phyloP scores from a whole-genome alignment of 2,797 vertebrate genomes.

The Chiroxiphia lanceolata region DNA sequence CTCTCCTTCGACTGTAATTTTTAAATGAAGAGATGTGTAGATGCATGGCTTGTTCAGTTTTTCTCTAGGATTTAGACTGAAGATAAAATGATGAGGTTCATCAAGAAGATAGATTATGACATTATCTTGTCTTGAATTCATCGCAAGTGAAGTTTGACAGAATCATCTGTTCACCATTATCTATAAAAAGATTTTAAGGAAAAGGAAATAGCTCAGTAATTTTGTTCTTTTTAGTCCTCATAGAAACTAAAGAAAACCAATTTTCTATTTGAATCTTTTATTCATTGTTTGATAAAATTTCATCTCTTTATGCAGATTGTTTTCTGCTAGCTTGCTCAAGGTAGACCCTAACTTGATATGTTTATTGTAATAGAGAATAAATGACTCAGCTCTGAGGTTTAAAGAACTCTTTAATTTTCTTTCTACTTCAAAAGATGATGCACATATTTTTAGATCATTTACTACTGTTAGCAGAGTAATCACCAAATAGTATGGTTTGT shows the following conservation, averaged over 20 bases:
- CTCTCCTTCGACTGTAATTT: constrained; percentile 60
- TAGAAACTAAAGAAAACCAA: neutral
- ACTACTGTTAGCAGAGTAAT: constrained; percentile 9
- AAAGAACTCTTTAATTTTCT: constrained; percentile 4
- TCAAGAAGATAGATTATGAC: constrained; percentile 62
- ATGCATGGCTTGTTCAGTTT: constrained; percentile 32
- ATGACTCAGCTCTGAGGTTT: neutral
- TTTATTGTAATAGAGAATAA: constrained; percentile 15
- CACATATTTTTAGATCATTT: constrained; percentile 20
- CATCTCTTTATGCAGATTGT: constrained; percentile 23
- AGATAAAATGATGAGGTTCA: constrained; percentile 54
- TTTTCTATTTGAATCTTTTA: constrained; percentile 25
- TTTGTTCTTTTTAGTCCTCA: constrained; percentile 15
- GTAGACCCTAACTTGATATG: constrained; percentile 1
- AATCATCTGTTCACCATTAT: constrained; percentile 62
- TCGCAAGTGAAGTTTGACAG: constrained; percentile 38
- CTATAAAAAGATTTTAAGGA: constrained; percentile 22
- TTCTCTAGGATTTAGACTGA: constrained; percentile 10
- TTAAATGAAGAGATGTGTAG: constrained; percentile 44
- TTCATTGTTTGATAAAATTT: constrained; percentile 28
- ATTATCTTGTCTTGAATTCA: constrained; percentile 57
- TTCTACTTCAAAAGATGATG: neutral
- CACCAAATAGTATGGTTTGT: neutral
- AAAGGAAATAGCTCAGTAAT: neutral
- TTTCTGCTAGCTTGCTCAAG: neutral